Evolutionary conservation across 2,888 invertebrate species (phyloP).

Genomic region (Tinea semifulvella): DNA sequence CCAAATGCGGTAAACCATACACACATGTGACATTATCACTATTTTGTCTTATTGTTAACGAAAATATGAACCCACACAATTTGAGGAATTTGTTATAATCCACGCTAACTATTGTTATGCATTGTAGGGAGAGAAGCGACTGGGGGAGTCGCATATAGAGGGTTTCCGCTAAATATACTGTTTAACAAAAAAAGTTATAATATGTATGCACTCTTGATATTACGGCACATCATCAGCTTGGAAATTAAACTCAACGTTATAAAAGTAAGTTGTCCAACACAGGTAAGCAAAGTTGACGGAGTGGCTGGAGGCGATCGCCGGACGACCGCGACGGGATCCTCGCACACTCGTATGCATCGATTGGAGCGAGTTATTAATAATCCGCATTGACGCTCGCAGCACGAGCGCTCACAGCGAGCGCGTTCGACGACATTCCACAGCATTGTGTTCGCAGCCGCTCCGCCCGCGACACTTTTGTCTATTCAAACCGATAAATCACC

Average conservation of each 20-base stretch:
- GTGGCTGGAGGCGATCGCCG: constrained; percentile 39
- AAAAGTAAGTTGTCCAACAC: background rate
- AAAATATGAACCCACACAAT: constrained; percentile 63
- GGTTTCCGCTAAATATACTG: constrained; percentile 35
- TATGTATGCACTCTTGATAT: background rate
- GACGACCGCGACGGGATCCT: constrained; percentile 12
- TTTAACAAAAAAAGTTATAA: constrained; percentile 17
- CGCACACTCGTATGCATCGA: constrained; percentile 28
- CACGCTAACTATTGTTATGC: constrained; percentile 50
- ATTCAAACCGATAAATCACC: constrained; percentile 63
- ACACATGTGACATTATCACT: constrained; percentile 62
- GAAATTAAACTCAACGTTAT: background rate
- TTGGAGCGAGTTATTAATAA: constrained; percentile 62
- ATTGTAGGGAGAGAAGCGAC: constrained; percentile 41
- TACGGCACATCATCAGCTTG: background rate
- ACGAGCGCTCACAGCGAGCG: constrained; percentile 27
- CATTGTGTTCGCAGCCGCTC: constrained; percentile 53
- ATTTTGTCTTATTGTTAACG: constrained; percentile 60
- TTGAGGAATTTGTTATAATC: constrained; percentile 64
- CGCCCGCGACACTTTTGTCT: constrained; percentile 64
- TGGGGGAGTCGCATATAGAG: constrained; percentile 34
- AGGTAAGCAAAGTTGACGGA: constrained; percentile 7
- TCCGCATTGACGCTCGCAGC: constrained; percentile 51
- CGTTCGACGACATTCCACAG: constrained; percentile 51
- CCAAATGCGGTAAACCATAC: constrained; percentile 55